A percentile compares a stretch with the other conserved stretches of the same genome.
Conservation (phyloP, 1,140 invertebrate species). For the Drosophila micromelanica region DNA sequence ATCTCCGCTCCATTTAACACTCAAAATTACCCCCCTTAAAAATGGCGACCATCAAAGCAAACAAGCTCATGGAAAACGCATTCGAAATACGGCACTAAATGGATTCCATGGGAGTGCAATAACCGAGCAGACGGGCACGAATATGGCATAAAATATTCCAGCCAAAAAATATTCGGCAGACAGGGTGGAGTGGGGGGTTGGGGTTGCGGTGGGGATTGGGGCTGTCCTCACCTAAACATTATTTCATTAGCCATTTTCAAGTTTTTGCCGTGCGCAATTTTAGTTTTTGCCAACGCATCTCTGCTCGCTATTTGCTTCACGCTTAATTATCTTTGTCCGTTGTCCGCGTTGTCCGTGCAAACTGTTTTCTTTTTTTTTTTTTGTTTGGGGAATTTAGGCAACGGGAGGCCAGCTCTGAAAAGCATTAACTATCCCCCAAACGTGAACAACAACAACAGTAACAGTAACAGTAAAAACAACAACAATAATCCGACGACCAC, state of each 20-base stretch:
- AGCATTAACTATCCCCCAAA: not conserved
- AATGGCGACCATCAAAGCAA: not conserved
- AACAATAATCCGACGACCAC: not conserved
- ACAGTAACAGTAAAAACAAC: not conserved
- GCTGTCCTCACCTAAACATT: constrained; percentile 15
- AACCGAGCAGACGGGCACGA: not conserved
- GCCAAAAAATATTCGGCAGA: constrained; percentile 18
- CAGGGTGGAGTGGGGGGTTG: not conserved
- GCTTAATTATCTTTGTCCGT: constrained; percentile 49
- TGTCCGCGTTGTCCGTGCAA: constrained; percentile 9
- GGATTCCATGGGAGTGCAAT: constrained; percentile 13
- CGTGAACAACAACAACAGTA: not conserved
- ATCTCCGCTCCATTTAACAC: constrained; percentile 38
- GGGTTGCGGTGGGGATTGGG: not conserved
- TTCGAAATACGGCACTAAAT: constrained; percentile 12
- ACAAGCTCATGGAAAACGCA: constrained; percentile 19
- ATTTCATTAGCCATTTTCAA: constrained; percentile 39
- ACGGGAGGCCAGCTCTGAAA: constrained; percentile 1
- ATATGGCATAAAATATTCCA: constrained; percentile 8
- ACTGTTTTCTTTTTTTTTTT: not conserved
- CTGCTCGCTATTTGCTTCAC: constrained; percentile 26
- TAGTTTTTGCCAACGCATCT: constrained; percentile 22
- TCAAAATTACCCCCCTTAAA: not conserved
- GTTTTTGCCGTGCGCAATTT: constrained; percentile 37
- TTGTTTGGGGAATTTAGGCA: constrained; percentile 27